Evolutionary conservation across 2,113 vertebrate species (phyloP).

Genomic region (Pelvicachromis taeniatus): DNA sequence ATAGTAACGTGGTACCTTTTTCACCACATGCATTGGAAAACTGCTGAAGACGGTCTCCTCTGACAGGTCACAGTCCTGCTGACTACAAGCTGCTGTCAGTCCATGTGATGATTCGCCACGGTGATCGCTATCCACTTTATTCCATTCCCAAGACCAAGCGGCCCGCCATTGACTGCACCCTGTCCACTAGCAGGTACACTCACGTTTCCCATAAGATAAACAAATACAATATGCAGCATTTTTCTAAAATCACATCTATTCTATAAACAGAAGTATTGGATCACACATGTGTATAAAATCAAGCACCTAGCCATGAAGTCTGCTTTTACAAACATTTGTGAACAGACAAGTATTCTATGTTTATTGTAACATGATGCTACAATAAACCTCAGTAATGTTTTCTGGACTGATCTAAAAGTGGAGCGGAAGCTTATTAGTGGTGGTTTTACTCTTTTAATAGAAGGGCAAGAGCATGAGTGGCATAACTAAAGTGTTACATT

Average conservation of each 20-base stretch:
- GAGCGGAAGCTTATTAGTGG: not conserved
- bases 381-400: not conserved
- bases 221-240: not conserved
- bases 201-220: not conserved
- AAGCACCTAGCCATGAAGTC: too few species aligned
- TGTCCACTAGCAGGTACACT: constrained; percentile 82
- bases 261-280: not conserved
- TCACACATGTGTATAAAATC: not conserved
- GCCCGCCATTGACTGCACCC: constrained; percentile 89
- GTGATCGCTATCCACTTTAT: constrained; percentile 92
- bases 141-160: constrained; percentile 92
- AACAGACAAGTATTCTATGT: not conserved
- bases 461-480: not conserved
- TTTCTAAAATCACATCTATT: not conserved
- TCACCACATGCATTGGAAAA: not conserved
- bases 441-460: not conserved
- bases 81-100: constrained; percentile 91
- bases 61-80: constrained; percentile 88
- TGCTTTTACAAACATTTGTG: not conserved
- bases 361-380: not conserved
- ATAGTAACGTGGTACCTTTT: not conserved
- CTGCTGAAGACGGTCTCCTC: not conserved
- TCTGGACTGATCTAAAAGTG: not conserved
- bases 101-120: constrained; percentile 94
- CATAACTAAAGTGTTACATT: not conserved